phyloP scores from a whole-genome alignment of 2,113 vertebrate genomes.

The Brienomyrus brachyistius region DNA sequence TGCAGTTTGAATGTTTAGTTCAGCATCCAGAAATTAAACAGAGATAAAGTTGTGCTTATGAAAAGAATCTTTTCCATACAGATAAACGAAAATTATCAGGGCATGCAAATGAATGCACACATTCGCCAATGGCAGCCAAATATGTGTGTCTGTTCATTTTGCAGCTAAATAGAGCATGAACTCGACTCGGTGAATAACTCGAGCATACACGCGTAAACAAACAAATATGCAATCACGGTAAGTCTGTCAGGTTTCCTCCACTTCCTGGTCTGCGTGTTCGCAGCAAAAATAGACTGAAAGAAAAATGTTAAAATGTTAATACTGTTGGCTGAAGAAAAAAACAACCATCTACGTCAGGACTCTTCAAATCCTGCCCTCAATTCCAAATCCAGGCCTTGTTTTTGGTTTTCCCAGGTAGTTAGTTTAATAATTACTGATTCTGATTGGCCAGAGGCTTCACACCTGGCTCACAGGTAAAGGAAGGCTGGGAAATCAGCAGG shows the following conservation, averaged over 20 bases:
- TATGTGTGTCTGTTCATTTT: background rate
- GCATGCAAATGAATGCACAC: conserved; percentile 3
- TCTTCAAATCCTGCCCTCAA: background rate
- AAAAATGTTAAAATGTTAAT: background rate
- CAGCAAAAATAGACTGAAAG: background rate
- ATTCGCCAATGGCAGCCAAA: background rate
- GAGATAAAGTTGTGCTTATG: background rate
- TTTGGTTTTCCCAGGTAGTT: background rate
- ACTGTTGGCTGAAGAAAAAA: background rate
- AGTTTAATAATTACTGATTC: background rate
- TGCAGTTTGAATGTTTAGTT: background rate
- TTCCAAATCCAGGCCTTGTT: background rate
- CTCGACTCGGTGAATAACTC: background rate
- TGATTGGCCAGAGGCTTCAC: background rate
- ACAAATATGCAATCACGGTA: background rate
- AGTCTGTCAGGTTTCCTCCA: background rate
- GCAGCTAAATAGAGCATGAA: conserved; percentile 10
- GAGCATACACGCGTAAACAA: background rate
- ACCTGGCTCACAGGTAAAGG: background rate
- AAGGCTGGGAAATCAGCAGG: background rate
- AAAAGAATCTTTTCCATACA: background rate
- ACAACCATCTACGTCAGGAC: background rate
- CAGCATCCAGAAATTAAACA: background rate
- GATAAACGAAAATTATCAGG: conserved; percentile 16
- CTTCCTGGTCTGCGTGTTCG: background rate